Conservation (phyloP, 2,888 invertebrate genomes). For the Petrophora chlorosata region DNA sequence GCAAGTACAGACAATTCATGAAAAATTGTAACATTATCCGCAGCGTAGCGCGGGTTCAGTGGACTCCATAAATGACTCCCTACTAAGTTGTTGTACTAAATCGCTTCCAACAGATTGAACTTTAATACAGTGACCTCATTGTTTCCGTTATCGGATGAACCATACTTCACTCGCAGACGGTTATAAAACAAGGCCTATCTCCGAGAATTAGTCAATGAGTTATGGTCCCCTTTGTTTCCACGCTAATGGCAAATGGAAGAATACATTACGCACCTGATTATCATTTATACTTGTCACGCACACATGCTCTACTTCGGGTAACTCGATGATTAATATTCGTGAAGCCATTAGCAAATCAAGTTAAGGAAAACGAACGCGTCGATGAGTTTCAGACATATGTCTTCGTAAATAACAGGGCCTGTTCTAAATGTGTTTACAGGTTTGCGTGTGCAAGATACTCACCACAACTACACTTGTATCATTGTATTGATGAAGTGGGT, state of each 20-base stretch:
- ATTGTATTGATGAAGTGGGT: no score
- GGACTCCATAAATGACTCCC: no score
- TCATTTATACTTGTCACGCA: constrained; percentile 32
- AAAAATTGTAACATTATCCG: no score
- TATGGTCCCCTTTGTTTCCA: constrained; percentile 21
- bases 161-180: not conserved
- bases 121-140: not conserved
- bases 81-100: no score
- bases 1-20: no score
- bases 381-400: not conserved
- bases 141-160: not conserved
- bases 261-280: constrained; percentile 28
- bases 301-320: constrained; percentile 22
- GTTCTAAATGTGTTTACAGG: not conserved
- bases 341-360: constrained; percentile 15
- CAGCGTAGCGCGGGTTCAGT: no score
- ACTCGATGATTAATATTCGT: constrained; percentile 25
- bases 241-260: constrained; percentile 26
- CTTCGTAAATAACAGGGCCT: not conserved
- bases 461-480: no score
- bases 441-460: not conserved
- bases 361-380: constrained; percentile 4
- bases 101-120: no score
- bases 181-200: not conserved
- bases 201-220: constrained; percentile 24